Conservation (phyloP, 2,888 invertebrate genomes). For the Leptinotarsa tumamoca region DNA sequence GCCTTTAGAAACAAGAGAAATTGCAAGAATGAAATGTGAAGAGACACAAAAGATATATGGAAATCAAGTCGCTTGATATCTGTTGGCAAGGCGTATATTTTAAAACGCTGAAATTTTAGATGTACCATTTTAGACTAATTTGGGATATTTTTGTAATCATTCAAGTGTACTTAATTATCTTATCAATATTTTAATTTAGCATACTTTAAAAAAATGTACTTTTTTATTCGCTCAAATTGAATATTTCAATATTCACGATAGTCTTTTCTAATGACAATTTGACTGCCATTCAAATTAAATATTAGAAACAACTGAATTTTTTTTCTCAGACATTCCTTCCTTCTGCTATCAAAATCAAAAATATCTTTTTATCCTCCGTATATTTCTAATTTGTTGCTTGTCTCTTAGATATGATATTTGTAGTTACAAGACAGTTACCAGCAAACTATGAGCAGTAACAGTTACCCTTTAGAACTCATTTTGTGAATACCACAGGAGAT, state of each 20-base stretch:
- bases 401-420: no score
- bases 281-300: neutral
- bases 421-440: no score
- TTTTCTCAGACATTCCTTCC: neutral
- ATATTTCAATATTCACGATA: neutral
- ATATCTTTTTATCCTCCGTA: no score
- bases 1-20: constrained; percentile 41
- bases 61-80: constrained; percentile 4
- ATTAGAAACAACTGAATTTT: neutral
- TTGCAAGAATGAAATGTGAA: neutral
- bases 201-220: neutral
- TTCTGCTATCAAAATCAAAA: no score
- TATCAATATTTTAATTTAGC: neutral
- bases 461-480: no score
- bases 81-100: neutral
- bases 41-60: constrained; percentile 25
- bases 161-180: neutral
- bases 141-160: no score
- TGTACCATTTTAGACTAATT: no score
- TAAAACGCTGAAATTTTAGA: neutral
- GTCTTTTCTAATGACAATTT: neutral
- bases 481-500: no score
- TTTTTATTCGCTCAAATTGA: neutral
- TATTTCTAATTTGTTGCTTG: no score
- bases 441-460: no score